A percentile compares a stretch with the other conserved stretches of the same genome.
These are phyloP conservation scores for Tapirus terrestris DNA, from an alignment of 2,113 vertebrate species.

Conservation along the genomic window DNA sequence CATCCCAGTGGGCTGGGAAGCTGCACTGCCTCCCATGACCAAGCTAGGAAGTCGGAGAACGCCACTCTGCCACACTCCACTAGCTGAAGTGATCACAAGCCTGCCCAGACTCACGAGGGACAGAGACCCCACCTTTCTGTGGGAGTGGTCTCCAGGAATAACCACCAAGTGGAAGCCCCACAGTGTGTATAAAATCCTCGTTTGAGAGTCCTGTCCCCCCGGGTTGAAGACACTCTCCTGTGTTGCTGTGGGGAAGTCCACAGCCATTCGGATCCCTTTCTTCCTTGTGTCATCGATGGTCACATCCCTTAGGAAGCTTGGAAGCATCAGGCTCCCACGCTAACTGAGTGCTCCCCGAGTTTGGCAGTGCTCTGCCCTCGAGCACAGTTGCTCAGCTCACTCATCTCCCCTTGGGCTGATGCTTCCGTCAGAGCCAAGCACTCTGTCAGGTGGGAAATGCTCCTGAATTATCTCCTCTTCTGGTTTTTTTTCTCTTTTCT, in stretches of 20 bases:
- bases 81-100: background rate
- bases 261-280: background rate
- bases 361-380: background rate
- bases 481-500: background rate
- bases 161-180: rapidly evolving
- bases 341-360: background rate
- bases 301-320: background rate
- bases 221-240: background rate
- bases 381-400: background rate
- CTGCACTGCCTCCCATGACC: too few species aligned
- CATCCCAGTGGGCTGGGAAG: background rate
- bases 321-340: rapidly evolving
- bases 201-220: background rate
- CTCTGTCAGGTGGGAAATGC: background rate
- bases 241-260: background rate
- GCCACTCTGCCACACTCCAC: background rate
- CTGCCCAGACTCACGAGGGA: background rate
- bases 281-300: background rate
- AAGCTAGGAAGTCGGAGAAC: background rate
- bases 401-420: background rate
- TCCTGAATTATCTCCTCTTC: background rate
- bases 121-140: background rate
- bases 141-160: background rate
- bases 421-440: background rate
- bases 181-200: rapidly evolving